Evolutionary conservation across 2,888 invertebrate genomes (phyloP).

Genomic region (Ophonus ardosiacus): DNA sequence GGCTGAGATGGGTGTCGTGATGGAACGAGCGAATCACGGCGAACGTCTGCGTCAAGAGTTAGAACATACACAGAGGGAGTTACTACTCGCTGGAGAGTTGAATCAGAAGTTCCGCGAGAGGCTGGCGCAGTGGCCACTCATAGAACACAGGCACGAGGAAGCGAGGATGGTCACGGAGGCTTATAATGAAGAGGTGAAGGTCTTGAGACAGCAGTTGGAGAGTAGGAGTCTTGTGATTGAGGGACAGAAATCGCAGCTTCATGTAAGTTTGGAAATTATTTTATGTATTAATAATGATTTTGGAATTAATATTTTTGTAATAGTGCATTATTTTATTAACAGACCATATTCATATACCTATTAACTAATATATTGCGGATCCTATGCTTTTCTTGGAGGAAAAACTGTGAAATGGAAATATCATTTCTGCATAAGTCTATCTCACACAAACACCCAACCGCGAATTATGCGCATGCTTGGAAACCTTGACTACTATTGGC

Average conservation of each 20-base stretch:
- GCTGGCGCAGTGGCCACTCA: slow-evolving; percentile 75
- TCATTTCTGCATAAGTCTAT: too few species aligned
- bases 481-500: too few species aligned
- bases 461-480: too few species aligned
- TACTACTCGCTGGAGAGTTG: slow-evolving; percentile 79
- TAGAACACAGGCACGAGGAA: slow-evolving; percentile 76
- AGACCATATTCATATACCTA: too few species aligned
- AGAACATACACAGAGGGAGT: slow-evolving; percentile 78
- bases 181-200: slow-evolving; percentile 77
- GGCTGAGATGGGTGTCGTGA: slow-evolving; percentile 74
- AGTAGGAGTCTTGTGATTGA: slow-evolving; percentile 79
- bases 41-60: slow-evolving; percentile 77
- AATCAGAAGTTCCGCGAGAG: slow-evolving; percentile 78
- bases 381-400: too few species aligned
- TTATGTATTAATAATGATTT: too few species aligned
- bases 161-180: slow-evolving; percentile 74
- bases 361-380: too few species aligned
- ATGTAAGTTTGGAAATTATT: slow-evolving; percentile 1
- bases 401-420: too few species aligned
- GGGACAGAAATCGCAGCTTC: slow-evolving; percentile 66
- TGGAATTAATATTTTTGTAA: too few species aligned
- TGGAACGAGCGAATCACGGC: slow-evolving; percentile 74
- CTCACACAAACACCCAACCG: too few species aligned
- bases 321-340: too few species aligned
- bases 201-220: slow-evolving; percentile 78